Evolutionary conservation across 2,888 invertebrate genomes (phyloP).

Genomic region (Oegoconia quadripuncta): DNA sequence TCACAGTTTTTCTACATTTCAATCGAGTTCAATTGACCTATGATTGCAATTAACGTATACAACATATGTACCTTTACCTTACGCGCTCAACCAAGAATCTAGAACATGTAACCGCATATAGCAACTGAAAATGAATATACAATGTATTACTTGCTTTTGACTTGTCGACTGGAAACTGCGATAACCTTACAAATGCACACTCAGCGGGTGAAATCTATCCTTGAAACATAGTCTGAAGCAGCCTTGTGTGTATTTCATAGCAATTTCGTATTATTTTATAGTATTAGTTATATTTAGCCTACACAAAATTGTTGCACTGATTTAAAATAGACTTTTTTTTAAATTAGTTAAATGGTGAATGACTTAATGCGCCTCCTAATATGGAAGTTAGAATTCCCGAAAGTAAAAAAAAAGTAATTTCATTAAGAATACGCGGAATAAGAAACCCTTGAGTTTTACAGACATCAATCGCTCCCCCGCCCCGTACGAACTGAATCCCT

Average conservation of each 20-base stretch:
- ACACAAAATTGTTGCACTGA: not conserved
- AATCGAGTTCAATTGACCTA: too few species aligned
- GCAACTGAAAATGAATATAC: too few species aligned
- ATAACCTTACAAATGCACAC: conserved; percentile 14
- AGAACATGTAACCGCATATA: too few species aligned
- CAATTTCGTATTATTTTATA: not conserved
- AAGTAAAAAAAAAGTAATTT: conserved; percentile 24
- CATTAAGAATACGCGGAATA: conserved; percentile 27
- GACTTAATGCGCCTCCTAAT: conserved; percentile 7
- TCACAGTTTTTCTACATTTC: too few species aligned
- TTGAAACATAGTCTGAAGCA: not conserved
- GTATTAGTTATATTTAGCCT: too few species aligned
- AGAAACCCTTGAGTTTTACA: conserved; percentile 33
- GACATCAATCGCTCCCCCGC: conserved; percentile 32
- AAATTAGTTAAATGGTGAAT: conserved; percentile 2
- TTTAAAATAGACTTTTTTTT: not conserved
- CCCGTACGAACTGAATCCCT: conserved; percentile 26
- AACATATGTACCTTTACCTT: too few species aligned
- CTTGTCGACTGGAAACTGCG: conserved; percentile 18
- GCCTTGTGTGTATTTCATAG: not conserved
- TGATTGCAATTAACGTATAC: too few species aligned
- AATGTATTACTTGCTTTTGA: not conserved
- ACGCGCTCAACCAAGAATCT: too few species aligned
- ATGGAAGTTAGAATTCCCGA: conserved; percentile 6
- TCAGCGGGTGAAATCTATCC: not conserved